These are phyloP conservation scores for Plestiodon gilberti DNA, from an alignment of 2,113 vertebrate genomes.

Conservation along the genomic window DNA sequence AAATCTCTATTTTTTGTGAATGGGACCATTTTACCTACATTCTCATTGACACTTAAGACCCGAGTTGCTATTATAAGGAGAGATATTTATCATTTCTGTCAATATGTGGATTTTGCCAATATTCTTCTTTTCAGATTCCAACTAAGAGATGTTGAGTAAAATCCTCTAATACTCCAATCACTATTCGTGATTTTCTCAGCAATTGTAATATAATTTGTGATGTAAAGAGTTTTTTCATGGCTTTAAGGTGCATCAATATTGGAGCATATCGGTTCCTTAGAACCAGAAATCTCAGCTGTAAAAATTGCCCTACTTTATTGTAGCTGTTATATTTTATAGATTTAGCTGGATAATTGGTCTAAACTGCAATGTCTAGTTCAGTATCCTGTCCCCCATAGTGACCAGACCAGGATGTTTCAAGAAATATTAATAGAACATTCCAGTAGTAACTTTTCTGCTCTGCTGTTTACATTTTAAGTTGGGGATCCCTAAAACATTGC, in stretches of 20 bases:
- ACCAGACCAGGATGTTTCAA: background rate
- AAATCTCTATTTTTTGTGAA: too few relatives aligned
- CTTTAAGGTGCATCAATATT: background rate
- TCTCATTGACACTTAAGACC: too few relatives aligned
- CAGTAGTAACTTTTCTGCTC: background rate
- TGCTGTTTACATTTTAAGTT: background rate
- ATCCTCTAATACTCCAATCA: background rate
- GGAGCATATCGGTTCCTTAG: background rate
- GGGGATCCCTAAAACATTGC: background rate
- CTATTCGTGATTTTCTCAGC: background rate
- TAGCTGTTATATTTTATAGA: background rate
- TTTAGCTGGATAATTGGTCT: background rate
- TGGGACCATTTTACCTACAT: too few relatives aligned
- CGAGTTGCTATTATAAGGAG: too few relatives aligned
- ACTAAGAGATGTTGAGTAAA: background rate
- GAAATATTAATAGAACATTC: background rate
- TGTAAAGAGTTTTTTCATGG: background rate
- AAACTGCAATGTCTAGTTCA: background rate
- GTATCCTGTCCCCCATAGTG: background rate
- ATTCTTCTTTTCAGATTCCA: background rate
- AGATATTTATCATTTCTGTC: background rate
- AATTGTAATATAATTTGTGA: background rate
- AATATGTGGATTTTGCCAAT: background rate
- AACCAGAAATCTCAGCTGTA: background rate
- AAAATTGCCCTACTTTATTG: background rate